Base-by-base conservation (phyloP, 2,888 invertebrate species). In the Xestia sexstrigata region DNA sequence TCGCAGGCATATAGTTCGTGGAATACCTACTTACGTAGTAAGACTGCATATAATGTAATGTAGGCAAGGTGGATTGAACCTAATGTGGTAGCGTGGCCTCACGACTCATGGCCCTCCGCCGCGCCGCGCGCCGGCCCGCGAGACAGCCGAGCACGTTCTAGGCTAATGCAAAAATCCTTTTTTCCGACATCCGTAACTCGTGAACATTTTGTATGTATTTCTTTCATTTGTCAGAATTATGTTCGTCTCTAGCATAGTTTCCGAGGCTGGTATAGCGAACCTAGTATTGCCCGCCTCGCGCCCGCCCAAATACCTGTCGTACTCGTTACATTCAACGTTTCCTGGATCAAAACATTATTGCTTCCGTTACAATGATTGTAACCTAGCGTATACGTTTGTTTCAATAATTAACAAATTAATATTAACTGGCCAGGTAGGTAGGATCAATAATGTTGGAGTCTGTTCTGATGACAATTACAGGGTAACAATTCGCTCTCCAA, bases 161-260 rank as follows among this genome's bases (percentile, higher is more conserved):
- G 76, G 75, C 26, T 78, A 85, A 85, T 85, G 60, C 66, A 30
- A 42, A 69, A 68, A 68, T 81, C 30, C 70, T 76, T 65, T 62
- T 63, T 73, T 74, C 71, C 74, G 79, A 78, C 77, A 77, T 79
- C 66, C 55, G 52, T 55, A 69, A 6, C 68, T 70, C 49, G 47
- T 71, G 74, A 85, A 79, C 75, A 74, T 62, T 52, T 70, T 75
- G 13, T 49, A 35, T 67, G 13, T 45, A 35, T 67, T 49, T 55
- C 47, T 68, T 75, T 67, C 73, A 73, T 76, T 82, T 72, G 13
- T 63, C 39, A 60, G 70, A 75, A 77, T 70, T 52, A 76, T 73
- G 74, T 63, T 63, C 55, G 30, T 73, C 45, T 49, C 42, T 13
- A 65, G 39, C 9, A 60, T 35, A 11, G 26, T 26, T 74, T 20